Percentiles rank a stretch among this genome's conserved stretches.
Conservation (phyloP, 2,113 vertebrate genomes). For the Mus pahari region DNA sequence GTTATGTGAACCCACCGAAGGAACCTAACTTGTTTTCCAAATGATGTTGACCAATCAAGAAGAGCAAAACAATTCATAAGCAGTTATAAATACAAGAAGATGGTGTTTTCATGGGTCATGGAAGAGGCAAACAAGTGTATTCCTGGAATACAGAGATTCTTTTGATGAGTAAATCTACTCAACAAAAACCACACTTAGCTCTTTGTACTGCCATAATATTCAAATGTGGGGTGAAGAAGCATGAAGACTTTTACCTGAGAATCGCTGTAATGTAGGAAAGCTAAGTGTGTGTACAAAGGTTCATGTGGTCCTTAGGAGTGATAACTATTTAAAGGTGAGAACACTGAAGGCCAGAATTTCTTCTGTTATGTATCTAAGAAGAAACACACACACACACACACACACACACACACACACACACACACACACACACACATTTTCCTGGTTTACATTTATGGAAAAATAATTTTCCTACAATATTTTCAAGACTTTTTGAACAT, state of each 20-base stretch:
- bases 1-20: constrained; percentile 50
- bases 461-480: background rate
- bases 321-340: background rate
- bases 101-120: constrained; percentile 12
- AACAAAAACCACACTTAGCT: background rate
- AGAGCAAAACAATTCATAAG: constrained; percentile 15
- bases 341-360: background rate
- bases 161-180: constrained; percentile 64
- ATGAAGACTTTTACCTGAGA: background rate
- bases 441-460: constrained; percentile 12
- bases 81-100: constrained; percentile 65
- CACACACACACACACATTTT: background rate
- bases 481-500: constrained; percentile 52
- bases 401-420: constrained; percentile 32
- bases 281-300: background rate
- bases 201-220: background rate
- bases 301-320: background rate
- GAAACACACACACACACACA: background rate
- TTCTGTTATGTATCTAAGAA: constrained; percentile 37
- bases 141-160: constrained; percentile 41
- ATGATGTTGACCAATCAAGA: constrained; percentile 45
- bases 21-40: constrained; percentile 59
- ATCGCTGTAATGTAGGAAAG: background rate
- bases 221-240: background rate
- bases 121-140: constrained; percentile 47